Base-by-base conservation (phyloP, 2,888 invertebrate species). In the Deilephila porcellus region DNA sequence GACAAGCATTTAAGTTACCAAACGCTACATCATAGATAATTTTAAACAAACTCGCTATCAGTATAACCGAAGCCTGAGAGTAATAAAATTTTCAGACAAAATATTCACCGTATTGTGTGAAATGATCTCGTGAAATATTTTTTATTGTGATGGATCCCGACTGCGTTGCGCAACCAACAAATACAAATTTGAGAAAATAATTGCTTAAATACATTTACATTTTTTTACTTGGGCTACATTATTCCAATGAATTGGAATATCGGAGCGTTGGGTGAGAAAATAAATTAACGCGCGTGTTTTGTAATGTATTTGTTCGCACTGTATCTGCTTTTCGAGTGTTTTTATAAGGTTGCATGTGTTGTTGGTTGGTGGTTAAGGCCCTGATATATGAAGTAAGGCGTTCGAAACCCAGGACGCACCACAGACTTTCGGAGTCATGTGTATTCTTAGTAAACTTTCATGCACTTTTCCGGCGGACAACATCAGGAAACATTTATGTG, bases 141-240 rank as follows among this genome's bases (percentile, higher is more conserved):
- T 45, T 34, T 63, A 63, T 63, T 37, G 34, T 37, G 67, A 67
- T 67, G 67, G 67, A 67, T 67, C 14, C 14, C 67, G 67, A 52
- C 45, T 25, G 64, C 52, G 37, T 20, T 64, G 17, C 45, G 45
- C 45, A 25, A 52, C 45, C 52, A 45, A 52, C 67, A 25, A 34
- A 63, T n/a, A 25, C 25, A 52, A 25, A 25, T 52, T 67, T 52
- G 25, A 45, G 14, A 56, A 56, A 56, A 52, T 67, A 67, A 67
- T 67, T 67, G 67, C 67, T 45, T 52, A 64, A 64, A 45, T 64
- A 64, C 34, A 45, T 67, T 67, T 67, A 6, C 67, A 67, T 67
- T n/a, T 52, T 25, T 67, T 34, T 56, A 56, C n/a, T 56, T n/a
- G n/a, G n/a, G 53, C 53, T n/a, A n/a, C n/a, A n/a, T 56, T 56